Evolutionary conservation across 2,797 vertebrate genomes (phyloP), one percentile per base, ranked within the genome.

Genomic region (Neosilurus hyrtlii): DNA sequence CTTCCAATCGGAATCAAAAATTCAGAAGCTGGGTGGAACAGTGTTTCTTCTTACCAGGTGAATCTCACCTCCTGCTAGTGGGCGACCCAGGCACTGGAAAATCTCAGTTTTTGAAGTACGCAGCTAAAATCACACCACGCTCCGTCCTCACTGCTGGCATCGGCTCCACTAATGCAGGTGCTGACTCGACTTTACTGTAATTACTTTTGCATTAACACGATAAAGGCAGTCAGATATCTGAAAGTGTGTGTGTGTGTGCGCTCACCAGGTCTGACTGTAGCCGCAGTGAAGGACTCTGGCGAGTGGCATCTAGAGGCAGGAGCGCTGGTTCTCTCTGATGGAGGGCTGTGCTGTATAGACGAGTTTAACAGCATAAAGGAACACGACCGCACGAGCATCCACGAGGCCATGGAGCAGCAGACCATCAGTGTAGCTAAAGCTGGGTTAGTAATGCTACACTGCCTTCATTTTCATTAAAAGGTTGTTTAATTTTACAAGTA

Each of bases 381-480:
- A 67, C 97, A 97, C 5, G 97, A 99, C 87, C 95, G 97, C 86
- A 97, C 97, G 89, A 98, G 97, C 90, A 98, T 99, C 88, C 97
- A 98, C 0, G 97, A 99, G 88, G 97, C 97, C 66, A 99, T 99
- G 98, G 98, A 99, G 89, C 97, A 99, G 30, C 98, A 99, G 89
- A 97, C 96, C 67, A 99, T 99, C 74, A 99, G 97, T 71, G 97
- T 99, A 79, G 97, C 97, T 82, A 99, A 99, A 90, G 98, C 98
- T 68, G 97, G 97, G 97, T 99, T 92, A 88, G 94, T 16, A 6
- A 8, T n/a, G 10, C 35, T 43, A 1, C 9, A 0, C 15, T 43
- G 43, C 43, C 43, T 43, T 43, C 4, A 43, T 43, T 43, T 43
- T 43, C 43, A 43, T 43, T 43, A 43, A 43, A 43, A 43, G 4